A percentile compares a stretch with the other conserved stretches of the same genome.
phyloP scores from a whole-genome alignment of 1,140 invertebrate genomes.

The Scaptomyza hsui region DNA sequence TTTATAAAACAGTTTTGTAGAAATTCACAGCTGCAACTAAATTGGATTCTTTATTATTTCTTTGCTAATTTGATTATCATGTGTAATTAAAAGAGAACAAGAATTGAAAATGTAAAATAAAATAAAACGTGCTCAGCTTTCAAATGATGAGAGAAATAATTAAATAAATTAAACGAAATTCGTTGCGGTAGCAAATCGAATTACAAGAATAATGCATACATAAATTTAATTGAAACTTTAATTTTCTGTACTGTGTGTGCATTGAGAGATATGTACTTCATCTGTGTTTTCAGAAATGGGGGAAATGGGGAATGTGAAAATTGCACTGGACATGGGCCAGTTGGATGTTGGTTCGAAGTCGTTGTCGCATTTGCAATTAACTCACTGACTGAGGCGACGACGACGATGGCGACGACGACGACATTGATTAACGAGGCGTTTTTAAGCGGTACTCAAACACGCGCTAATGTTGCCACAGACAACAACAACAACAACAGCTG shows the following conservation, averaged over 20 bases:
- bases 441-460: slow-evolving; percentile 69
- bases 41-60: too few relatives aligned
- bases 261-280: neutral
- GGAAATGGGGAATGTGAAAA: neutral
- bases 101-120: too few relatives aligned
- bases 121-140: too few relatives aligned
- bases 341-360: too few relatives aligned
- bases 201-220: too few relatives aligned
- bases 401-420: slow-evolving; percentile 44
- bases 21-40: too few relatives aligned
- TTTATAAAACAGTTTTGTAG: too few relatives aligned
- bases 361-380: slow-evolving; percentile 40
- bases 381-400: neutral
- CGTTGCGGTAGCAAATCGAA: too few relatives aligned
- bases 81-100: too few relatives aligned
- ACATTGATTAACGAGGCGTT: slow-evolving; percentile 72
- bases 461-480: slow-evolving; percentile 64
- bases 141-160: too few relatives aligned
- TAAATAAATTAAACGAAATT: too few relatives aligned
- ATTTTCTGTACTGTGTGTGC: neutral
- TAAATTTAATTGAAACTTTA: neutral
- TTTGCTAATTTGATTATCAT: too few relatives aligned
- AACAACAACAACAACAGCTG: slow-evolving; percentile 21
- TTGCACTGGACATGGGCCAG: slow-evolving; percentile 17
- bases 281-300: neutral